Evolutionary conservation across 2,888 invertebrate species (phyloP).

Genomic region (Synergus umbraculus): DNA sequence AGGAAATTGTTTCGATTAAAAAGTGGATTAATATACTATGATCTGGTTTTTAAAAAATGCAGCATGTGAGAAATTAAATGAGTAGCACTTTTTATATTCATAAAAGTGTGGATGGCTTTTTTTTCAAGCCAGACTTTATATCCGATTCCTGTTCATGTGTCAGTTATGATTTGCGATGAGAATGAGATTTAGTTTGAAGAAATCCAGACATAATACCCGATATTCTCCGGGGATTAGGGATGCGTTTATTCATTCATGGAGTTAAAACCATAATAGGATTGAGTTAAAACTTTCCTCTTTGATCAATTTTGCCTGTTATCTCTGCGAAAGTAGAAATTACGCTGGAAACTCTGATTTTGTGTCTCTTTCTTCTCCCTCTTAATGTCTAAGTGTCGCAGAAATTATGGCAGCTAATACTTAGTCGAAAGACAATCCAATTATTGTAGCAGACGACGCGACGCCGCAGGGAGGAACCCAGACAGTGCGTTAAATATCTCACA

Average conservation of each 20-base stretch:
- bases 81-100: neutral
- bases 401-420: conserved; percentile 35
- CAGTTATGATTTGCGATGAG: neutral
- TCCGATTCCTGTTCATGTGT: neutral
- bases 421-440: conserved; percentile 37
- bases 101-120: neutral
- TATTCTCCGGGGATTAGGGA: neutral
- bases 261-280: conserved; percentile 26
- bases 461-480: conserved; percentile 27
- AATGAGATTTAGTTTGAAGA: neutral
- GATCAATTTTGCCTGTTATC: conserved; percentile 6
- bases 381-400: conserved; percentile 31
- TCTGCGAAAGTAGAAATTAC: conserved; percentile 28
- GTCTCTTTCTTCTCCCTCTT: conserved; percentile 1
- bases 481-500: conserved; percentile 20
- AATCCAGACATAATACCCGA: neutral
- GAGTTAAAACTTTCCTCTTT: conserved; percentile 13
- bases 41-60: neutral
- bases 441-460: conserved; percentile 12
- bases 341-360: conserved; percentile 23
- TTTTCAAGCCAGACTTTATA: neutral
- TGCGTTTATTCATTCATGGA: conserved; percentile 6
- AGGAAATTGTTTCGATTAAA: neutral
- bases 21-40: neutral
- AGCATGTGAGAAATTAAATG: neutral